Conservation (phyloP, 2,888 invertebrate species). For the Megamerina dolium region DNA sequence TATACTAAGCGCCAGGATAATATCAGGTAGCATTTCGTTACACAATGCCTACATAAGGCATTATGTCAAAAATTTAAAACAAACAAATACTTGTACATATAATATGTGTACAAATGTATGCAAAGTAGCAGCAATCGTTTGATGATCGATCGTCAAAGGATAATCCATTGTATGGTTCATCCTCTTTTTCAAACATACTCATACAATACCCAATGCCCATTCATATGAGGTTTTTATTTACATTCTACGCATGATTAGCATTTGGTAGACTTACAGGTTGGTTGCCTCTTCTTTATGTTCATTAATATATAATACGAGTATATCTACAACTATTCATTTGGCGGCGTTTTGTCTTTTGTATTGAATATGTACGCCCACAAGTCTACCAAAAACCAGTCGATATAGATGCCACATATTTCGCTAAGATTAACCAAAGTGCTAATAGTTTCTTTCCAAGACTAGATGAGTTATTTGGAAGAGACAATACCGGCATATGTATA, state of each 20-base stretch:
- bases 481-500: too few relatives aligned
- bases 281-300: too few relatives aligned
- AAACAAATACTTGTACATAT: too few relatives aligned
- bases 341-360: constrained; percentile 15
- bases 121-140: constrained; percentile 5
- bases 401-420: neutral
- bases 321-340: too few relatives aligned
- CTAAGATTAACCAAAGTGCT: too few relatives aligned
- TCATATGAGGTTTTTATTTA: neutral
- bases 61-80: neutral
- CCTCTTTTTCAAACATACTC: neutral
- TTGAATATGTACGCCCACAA: constrained; percentile 6
- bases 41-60: constrained; percentile 10
- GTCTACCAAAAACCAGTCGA: constrained; percentile 1
- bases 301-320: too few relatives aligned
- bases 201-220: neutral
- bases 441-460: too few relatives aligned
- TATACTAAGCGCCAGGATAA: constrained; percentile 17
- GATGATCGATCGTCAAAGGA: constrained; percentile 6
- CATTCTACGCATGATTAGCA: constrained; percentile 1
- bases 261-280: too few relatives aligned
- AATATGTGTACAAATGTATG: constrained; percentile 6
- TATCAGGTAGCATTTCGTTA: constrained; percentile 6
- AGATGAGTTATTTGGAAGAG: too few relatives aligned
- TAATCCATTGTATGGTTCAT: constrained; percentile 16